Conservation (phyloP, 2,888 invertebrate species). For the Calliphora vomitoria region DNA sequence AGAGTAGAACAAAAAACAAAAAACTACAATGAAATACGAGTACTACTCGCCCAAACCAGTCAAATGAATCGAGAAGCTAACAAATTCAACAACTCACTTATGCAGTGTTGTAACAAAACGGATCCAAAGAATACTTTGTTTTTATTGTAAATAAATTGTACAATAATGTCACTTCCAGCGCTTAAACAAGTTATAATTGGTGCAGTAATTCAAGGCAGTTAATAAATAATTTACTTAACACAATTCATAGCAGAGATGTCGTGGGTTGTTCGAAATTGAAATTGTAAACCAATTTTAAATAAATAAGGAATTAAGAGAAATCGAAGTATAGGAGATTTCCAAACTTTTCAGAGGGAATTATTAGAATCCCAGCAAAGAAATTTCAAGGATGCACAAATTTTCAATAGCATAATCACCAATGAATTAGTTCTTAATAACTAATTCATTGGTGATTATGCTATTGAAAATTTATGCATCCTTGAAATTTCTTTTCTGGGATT, state of each 20-base stretch:
- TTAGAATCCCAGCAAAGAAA: too few relatives aligned
- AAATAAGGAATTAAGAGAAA: too few relatives aligned
- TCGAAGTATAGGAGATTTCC: too few relatives aligned
- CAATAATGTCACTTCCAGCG: neutral
- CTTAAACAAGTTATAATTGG: neutral
- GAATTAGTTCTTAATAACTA: too few relatives aligned
- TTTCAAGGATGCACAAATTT: too few relatives aligned
- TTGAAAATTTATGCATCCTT: too few relatives aligned
- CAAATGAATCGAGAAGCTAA: neutral
- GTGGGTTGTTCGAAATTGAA: too few relatives aligned
- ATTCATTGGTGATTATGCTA: too few relatives aligned
- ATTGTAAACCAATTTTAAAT: too few relatives aligned
- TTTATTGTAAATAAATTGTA: neutral
- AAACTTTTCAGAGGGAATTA: too few relatives aligned
- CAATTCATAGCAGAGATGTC: neutral
- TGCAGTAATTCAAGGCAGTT: neutral
- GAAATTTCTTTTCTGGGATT: too few relatives aligned
- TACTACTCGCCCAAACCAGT: neutral
- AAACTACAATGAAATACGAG: slow-evolving; percentile 5
- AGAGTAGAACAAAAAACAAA: neutral
- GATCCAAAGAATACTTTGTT: neutral
- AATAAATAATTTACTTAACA: neutral
- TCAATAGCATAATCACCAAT: too few relatives aligned
- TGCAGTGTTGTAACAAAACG: neutral
- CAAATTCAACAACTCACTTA: neutral